Base-by-base conservation (phyloP, 2,888 invertebrate species). In the Timandra comae region DNA sequence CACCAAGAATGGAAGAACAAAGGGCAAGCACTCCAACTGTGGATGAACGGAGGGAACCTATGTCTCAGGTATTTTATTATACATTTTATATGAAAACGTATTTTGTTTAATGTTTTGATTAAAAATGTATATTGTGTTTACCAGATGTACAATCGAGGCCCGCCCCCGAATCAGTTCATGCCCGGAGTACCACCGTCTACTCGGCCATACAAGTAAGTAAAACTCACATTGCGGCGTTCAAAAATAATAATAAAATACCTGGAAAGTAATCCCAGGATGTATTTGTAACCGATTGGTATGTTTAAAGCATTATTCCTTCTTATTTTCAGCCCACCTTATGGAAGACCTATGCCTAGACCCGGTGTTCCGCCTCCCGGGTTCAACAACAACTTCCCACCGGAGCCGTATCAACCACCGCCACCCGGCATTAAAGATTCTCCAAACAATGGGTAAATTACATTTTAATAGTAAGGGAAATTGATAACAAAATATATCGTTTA, bases 1-100 rank as follows among this genome's bases (percentile, higher is more conserved):
- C 71, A 47, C 64, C 70, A n/a, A 66, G 80, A 46, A 49, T 73
- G 3, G 80, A 81, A 8, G 91, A 91, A 64, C 91, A 91, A 55
- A 85, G 91, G 28, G 88, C 91, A 0, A 90, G 90, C 28, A 92
- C 93, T 5, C 92, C 93, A 1, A 92, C 92, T 1, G 88, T 92
- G 29, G 91, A 91, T 55, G 91, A 91, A 65, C 60, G 82, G 33
- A 62, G 81, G 33, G 84, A 82, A 43, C 70, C 76, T 1, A 64
- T 78, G 52, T 24, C 69, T 16, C 80, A 78, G 72, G 80, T 81
- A 64, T 46, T n/a, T 16, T 23, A 13, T 12, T 7, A 23, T n/a
- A 19, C 7, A 11, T 13, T 4, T 20, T 19, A 21, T 27, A 12
- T 13, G 6, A 9, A 11, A 5, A 7, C 8, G 7, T 7, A 8